Evolutionary conservation across 2,797 vertebrate species (phyloP).

Genomic region (Thunnus albacares): DNA sequence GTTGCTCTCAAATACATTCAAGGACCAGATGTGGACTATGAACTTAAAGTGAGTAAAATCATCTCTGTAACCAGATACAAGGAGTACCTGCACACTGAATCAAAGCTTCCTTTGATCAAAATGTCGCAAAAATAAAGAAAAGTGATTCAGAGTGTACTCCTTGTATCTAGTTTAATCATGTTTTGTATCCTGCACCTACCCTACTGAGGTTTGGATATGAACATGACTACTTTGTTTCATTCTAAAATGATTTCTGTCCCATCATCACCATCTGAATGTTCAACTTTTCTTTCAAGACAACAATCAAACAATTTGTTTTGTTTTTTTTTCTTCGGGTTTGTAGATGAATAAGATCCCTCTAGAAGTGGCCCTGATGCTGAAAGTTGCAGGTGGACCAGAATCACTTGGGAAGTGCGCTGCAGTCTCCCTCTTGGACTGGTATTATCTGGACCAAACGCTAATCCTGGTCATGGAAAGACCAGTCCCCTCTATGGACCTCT

Average conservation of each 20-base stretch:
- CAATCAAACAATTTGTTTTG: neutral
- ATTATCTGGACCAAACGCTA: slow-evolving; percentile 16
- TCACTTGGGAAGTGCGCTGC: neutral
- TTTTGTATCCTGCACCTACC: no score
- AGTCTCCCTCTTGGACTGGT: slow-evolving; percentile 30
- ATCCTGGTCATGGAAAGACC: slow-evolving; percentile 49
- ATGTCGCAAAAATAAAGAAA: no score
- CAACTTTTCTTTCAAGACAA: neutral
- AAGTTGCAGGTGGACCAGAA: neutral
- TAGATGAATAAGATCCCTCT: neutral
- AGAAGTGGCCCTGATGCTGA: slow-evolving; percentile 7
- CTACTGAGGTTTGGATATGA: no score
- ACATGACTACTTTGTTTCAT: no score
- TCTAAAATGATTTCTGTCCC: no score
- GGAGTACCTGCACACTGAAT: no score
- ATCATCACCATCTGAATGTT: neutral
- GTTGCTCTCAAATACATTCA: neutral
- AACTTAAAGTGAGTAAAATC: neutral
- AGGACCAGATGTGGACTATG: neutral
- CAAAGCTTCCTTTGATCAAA: no score
- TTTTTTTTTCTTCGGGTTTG: neutral
- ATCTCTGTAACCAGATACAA: neutral
- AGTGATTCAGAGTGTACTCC: no score
- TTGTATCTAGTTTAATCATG: no score
- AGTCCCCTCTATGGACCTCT: slow-evolving; percentile 14